Conservation (phyloP, 2,797 vertebrate species). For the Pygocentrus nattereri region DNA sequence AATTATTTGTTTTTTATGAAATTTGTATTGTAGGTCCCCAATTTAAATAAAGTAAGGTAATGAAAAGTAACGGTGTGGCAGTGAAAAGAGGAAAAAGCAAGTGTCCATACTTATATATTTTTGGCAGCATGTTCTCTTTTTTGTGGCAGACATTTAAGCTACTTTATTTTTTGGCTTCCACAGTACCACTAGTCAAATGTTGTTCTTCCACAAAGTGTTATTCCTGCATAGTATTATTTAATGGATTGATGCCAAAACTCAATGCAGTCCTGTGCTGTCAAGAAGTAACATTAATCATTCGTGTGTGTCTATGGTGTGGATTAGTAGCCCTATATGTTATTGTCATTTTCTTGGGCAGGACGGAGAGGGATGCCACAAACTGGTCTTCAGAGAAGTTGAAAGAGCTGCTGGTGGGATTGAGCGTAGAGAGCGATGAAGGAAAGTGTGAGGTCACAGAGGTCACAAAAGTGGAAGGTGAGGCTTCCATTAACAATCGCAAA, state of each 20-base stretch:
- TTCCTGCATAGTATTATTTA: background rate
- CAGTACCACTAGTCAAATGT: background rate
- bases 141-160: background rate
- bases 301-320: background rate
- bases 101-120: too few species aligned
- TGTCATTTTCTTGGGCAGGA: conserved; percentile 77
- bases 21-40: too few species aligned
- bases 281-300: background rate
- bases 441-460: conserved; percentile 88
- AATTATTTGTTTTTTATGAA: too few species aligned
- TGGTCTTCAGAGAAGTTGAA: conserved; percentile 92
- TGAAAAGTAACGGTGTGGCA: too few species aligned
- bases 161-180: background rate
- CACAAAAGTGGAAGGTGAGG: conserved; percentile 88
- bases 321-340: background rate
- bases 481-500: conserved; percentile 94
- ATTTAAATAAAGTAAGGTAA: background rate
- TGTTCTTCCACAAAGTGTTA: background rate
- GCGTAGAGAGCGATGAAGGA: conserved; percentile 84
- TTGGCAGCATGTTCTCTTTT: too few species aligned
- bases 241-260: background rate
- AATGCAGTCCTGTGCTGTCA: background rate
- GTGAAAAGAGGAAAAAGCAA: too few species aligned
- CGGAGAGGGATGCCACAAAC: conserved; percentile 89
- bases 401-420: conserved; percentile 82